A percentile compares a stretch with the other conserved stretches of the same genome.
Evolutionary conservation across 2,113 vertebrate genomes (phyloP).

Genomic region (Trogon melanurus): DNA sequence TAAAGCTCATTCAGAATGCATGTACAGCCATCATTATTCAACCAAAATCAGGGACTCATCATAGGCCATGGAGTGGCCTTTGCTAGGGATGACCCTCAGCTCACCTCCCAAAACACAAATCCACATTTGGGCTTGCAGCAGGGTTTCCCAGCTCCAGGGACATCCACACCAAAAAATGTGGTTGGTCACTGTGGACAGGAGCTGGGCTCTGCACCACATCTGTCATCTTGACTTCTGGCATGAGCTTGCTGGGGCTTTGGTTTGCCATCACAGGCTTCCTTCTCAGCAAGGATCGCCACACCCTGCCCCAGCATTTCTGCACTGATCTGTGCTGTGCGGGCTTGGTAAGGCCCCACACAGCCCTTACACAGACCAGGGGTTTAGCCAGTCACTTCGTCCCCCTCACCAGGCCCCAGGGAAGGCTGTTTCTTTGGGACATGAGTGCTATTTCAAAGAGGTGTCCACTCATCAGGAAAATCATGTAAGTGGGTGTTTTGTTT

Average conservation of each 20-base stretch:
- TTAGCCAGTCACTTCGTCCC: neutral
- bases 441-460: neutral
- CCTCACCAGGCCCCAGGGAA: neutral
- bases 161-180: neutral
- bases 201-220: neutral
- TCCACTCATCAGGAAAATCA: neutral
- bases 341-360: accelerated
- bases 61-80: neutral
- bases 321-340: accelerated
- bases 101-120: neutral
- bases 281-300: accelerated
- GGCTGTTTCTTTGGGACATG: neutral
- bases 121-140: neutral
- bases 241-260: neutral
- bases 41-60: neutral
- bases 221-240: neutral
- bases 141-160: neutral
- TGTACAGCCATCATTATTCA: neutral
- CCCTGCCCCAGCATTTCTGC: neutral
- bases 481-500: neutral
- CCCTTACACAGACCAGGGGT: neutral
- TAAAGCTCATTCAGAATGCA: neutral
- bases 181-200: neutral
- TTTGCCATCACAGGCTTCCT: accelerated
- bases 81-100: neutral